Base-by-base conservation (phyloP, 1,140 invertebrate species). In the Aphaenogaster rudis region DNA sequence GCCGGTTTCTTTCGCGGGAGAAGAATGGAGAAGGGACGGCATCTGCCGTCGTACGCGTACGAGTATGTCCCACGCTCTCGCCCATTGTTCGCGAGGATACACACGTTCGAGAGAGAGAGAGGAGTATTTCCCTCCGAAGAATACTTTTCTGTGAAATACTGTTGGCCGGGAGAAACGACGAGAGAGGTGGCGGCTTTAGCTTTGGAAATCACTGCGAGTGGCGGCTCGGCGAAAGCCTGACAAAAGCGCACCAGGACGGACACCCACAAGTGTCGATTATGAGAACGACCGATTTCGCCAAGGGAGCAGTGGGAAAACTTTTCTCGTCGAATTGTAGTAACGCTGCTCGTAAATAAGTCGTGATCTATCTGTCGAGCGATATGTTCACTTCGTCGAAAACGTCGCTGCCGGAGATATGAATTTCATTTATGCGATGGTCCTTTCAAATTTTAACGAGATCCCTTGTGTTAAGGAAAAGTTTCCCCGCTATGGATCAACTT, bases 51-150 rank as follows among this genome's bases (percentile, higher is more conserved):
- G 82, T 85, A 91, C 91, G 87, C 86, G 89, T 78, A 90, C 86
- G 88, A 66, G 86, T 78, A 87, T 91, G 87, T 92, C 92, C 86
- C 91, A 92, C 92, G 91, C 91, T 92, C 91, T 92, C 91, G 90
- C 86, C 88, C 86, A 92, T 92, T 92, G 91, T 92, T 92, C 81
- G 87, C 66, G 85, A 80, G 89, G 86, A 85, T 90, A 91, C 91
- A 84, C 88, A 86, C 50, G 50, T 72, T 72, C 74, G 85, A 86
- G 17, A 50, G 33, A 21, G n/a, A 21, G 21, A 76, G 78, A 54
- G 52, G 86, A 89, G 80, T 89, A 88, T 90, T 91, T 91, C 85
- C 87, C 88, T 67, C 80, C 63, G 28, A 50, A 50, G 42, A 52
- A 67, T 50, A 50, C 50, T 86, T 79, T 81, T 80, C 77, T 84